Evolutionary conservation across 2,113 vertebrate species (phyloP), one percentile per base, ranked within the genome.

Genomic region (Australoheros scitulus): DNA sequence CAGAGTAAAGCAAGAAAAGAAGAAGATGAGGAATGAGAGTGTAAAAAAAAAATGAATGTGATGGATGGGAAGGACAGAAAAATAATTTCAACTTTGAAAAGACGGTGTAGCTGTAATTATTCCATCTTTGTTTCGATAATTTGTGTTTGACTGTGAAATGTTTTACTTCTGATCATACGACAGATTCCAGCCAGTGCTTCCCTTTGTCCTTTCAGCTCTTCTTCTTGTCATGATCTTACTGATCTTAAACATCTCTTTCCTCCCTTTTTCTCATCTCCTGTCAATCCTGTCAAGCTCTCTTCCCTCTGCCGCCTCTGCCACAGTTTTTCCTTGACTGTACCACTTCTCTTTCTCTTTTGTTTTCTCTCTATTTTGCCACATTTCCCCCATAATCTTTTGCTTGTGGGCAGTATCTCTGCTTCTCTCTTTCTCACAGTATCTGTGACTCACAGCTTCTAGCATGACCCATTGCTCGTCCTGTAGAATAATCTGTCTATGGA

Each of bases 121-220:
- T 68, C 24, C 43, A 6, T 65, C n/a, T 79, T 59, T 88, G 58
- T 57, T 77, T 59, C 41, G n/a, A 32, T 82, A 65, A 88, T 82
- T 82, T 81, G 34, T 75, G 43, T 76, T 82, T 68, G 55, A 65
- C 59, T 79, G 36, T 81, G 50, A 90, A 78, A 80, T 81, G 22
- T 38, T 60, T 85, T 36, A 47, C 24, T 36, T 74, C 1, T 47
- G 26, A 56, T 65, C 13, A 59, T 61, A n/a, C 9, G 36, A 59
- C 63, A 61, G 57, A 59, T 75, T 72, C 52, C 61, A 58, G 57
- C 20, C 58, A 29, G 8, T 26, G 50, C 60, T 17, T 79, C 18
- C 17, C 10, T 38, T 74, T 55, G n/a, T 63, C 41, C 59, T 11
- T 36, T 24, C 36, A 36, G 74, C 74, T 89, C 24, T 61, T 26